phyloP scores from a whole-genome alignment of 2,797 vertebrate genomes.

The Perodicticus potto region DNA sequence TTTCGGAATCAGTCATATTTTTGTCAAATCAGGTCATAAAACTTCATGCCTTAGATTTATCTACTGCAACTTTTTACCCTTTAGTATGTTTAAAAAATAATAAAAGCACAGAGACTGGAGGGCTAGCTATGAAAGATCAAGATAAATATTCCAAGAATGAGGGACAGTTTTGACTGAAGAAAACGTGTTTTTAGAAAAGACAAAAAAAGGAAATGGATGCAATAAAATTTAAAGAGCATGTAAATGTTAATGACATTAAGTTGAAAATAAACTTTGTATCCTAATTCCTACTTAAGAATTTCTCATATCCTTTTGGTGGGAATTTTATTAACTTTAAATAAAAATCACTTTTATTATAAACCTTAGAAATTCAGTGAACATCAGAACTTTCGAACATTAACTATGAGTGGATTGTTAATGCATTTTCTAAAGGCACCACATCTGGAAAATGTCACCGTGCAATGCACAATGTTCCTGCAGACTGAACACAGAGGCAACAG shows the following conservation, averaged over 20 bases:
- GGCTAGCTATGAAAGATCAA: neutral
- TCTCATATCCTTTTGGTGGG: neutral
- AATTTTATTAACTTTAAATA: neutral
- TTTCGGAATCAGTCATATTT: neutral
- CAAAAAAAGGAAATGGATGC: neutral
- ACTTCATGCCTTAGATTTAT: neutral
- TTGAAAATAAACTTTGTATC: neutral
- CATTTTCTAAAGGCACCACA: conserved; percentile 1
- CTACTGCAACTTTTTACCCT: neutral
- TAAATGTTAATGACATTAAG: neutral
- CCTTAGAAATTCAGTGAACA: neutral
- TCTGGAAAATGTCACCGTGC: conserved; percentile 69
- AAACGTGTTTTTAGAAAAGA: neutral
- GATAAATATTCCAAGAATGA: conserved; percentile 5
- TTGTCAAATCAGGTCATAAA: neutral
- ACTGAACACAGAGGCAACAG: conserved; percentile 12
- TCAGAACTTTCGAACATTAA: neutral
- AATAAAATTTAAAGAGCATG: neutral
- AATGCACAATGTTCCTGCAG: neutral
- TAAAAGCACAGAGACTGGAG: neutral
- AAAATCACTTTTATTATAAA: neutral
- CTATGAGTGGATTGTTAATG: neutral
- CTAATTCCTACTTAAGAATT: conserved; percentile 6
- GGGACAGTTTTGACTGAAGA: neutral
- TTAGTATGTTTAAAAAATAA: neutral